These are phyloP conservation scores for Haplotaxodon microlepis DNA, from an alignment of 2,113 vertebrate species.

Conservation along the genomic window DNA sequence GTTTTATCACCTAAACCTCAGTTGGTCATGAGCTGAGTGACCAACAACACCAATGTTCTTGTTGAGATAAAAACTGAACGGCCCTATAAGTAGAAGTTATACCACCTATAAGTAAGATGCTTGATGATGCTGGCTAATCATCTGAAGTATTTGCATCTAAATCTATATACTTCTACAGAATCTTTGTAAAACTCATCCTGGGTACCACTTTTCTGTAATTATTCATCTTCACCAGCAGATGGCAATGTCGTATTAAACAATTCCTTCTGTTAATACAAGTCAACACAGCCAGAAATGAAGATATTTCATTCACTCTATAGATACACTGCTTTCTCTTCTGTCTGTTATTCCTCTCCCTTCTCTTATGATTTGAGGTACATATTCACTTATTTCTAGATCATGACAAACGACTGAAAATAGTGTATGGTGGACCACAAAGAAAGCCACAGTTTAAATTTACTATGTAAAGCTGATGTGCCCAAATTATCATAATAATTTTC, in stretches of 20 bases:
- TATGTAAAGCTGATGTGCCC: background rate
- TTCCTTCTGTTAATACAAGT: background rate
- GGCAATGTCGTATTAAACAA: constrained; percentile 27
- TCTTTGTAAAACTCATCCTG: background rate
- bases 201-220: background rate
- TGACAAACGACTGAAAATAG: background rate
- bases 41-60: background rate
- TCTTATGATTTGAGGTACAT: background rate
- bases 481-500: background rate
- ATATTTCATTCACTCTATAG: background rate
- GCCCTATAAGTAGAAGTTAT: background rate
- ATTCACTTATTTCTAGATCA: background rate
- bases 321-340: background rate
- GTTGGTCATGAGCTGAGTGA: background rate
- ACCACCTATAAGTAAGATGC: background rate
- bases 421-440: background rate
- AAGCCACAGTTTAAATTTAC: background rate
- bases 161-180: background rate
- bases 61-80: background rate
- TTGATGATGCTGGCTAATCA: background rate
- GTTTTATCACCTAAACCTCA: background rate
- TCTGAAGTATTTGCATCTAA: background rate
- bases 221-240: constrained; percentile 26
- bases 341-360: background rate
- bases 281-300: background rate